Base-by-base conservation (phyloP, 2,113 vertebrate genomes). In the Rhinolophus ferrumequinum region DNA sequence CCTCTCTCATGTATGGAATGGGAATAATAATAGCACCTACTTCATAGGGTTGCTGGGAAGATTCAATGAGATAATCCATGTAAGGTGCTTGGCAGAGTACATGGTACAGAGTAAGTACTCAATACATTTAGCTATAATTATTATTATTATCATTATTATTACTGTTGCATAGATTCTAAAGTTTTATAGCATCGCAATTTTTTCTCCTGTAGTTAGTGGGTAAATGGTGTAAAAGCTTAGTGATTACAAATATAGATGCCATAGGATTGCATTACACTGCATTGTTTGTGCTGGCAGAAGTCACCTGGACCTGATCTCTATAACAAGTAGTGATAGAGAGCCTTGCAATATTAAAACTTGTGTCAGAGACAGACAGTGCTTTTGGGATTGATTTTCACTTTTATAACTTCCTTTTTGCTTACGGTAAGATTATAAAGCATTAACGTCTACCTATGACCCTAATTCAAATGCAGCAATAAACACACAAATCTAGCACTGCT, bases 301-400 rank as follows among this genome's bases (percentile, higher is more conserved):
- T 92, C 69, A 93, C 15, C 9, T 62, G 41, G 26, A 52, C 28
- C 6, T 72, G 14, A 86, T 93, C 22, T 73, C 28, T 84, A 24
- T 86, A 79, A 87, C 24, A 96, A 88, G 18, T 33, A 91, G 21
- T 81, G 35, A 69, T 64, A 24, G 24, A 90, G 77, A 75, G 12
- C 38, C 19, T 89, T 50, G 30, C 56, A 95, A 95, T 67, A 26
- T 88, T 47, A 88, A 94, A 95, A 58, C 15, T 54, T 52, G 15
- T 70, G 58, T 67, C 54, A 93, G 79, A 94, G 83, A 95, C 10
- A 93, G 28, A 72, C 18, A 73, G n/a, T 94, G 52, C 38, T 84
- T 87, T 76, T 21, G 70, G 58, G 35, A 90, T 89, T 96, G 91
- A 96, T 58, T 93, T 93, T 94, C 80, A 84, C 80, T 84, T 79